Conservation (phyloP, 2,888 invertebrate genomes). For the Unio delphinus region DNA sequence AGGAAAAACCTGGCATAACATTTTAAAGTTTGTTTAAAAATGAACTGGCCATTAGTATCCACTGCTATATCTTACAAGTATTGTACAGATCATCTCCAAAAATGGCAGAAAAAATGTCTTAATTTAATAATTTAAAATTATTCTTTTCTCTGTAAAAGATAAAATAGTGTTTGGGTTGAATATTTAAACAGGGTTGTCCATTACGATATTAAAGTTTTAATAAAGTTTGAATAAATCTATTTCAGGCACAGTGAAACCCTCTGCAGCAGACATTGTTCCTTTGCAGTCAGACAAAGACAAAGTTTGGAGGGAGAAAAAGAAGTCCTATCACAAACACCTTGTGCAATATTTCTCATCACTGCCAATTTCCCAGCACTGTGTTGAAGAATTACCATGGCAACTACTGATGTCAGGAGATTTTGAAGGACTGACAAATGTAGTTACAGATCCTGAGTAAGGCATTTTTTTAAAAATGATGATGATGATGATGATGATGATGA, state of each 20-base stretch:
- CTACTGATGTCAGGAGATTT: constrained; percentile 57
- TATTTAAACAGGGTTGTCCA: no score
- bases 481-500: no score
- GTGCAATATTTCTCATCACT: constrained; percentile 54
- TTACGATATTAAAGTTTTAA: neutral
- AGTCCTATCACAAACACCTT: constrained; percentile 53
- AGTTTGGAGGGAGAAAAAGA: constrained; percentile 49
- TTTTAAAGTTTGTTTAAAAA: no score
- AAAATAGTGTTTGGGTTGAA: no score
- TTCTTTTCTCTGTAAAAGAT: no score
- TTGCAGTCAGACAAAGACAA: constrained; percentile 23
- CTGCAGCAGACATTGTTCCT: constrained; percentile 36
- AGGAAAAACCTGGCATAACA: no score
- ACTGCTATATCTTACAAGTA: no score
- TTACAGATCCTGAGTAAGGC: constrained; percentile 59
- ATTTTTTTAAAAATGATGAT: neutral
- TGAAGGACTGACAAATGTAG: constrained; percentile 38
- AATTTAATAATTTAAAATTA: no score
- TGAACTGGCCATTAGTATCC: no score
- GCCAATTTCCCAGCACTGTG: constrained; percentile 39
- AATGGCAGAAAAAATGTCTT: no score
- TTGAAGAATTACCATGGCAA: constrained; percentile 67
- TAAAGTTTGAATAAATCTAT: neutral
- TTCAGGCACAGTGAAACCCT: constrained; percentile 52
- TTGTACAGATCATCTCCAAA: no score